Base-by-base conservation (phyloP, 2,888 invertebrate species). In the Trissoscelio sp. region DNA sequence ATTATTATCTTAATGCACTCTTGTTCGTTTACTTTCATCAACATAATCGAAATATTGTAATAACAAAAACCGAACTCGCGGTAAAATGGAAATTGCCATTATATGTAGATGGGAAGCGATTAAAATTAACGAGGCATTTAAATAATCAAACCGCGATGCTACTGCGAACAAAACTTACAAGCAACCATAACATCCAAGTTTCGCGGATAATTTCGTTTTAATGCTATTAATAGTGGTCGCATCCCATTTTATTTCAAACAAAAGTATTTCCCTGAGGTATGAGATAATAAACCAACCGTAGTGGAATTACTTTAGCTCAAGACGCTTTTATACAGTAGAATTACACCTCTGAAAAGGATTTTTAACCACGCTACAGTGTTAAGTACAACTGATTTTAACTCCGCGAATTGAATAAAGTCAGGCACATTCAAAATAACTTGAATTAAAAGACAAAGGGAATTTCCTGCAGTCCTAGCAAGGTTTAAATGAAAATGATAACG, bases 371-470 rank as follows among this genome's bases (percentile, higher is more conserved):
- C 46, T 37, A 66, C 31, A 62, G 46, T 60, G 46, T 60, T 60
- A 62, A 55, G 58, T 60, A 55, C 58, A 44, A 22, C 42, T 69
- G 69, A 77, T 60, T 69, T 62, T 31, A 64, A 48, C 44, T 66
- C 44, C 28, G 20, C 64, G 55, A 78, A 78, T 66, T 64, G 64
- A 78, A 62, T 42, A 58, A 51, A 64, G 70, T 72, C 46, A 66
- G 48, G 64, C 53, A 60, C 51, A 22, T 31, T 53, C 48, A 44
- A 64, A 66, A 48, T 60, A 51, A 48, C 2, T 58, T 6, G 55
- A 64, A 64, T 64, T 64, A 64, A 34, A 64, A 64, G 62, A 48
- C 58, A 64, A 64, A 31, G 48, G 16, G 46, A 34, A 46, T 46
- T 44, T 14, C 31, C 60, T 12, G 12, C 44, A 16, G 22, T 44